phyloP scores from a whole-genome alignment of 2,888 invertebrate species.

The Limnephilus marmoratus region DNA sequence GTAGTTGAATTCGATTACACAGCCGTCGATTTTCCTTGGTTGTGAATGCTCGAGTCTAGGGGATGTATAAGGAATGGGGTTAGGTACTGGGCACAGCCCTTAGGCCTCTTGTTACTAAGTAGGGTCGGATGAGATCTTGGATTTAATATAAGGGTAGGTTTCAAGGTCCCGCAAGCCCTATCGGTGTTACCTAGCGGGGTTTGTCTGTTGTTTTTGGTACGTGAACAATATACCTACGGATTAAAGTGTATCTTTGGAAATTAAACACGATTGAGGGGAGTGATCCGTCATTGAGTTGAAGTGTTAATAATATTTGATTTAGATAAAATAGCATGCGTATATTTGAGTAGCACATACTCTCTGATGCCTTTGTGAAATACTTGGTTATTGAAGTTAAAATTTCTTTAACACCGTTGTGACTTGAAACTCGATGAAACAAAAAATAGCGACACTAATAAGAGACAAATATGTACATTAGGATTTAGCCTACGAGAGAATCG shows the following conservation, averaged over 20 bases:
- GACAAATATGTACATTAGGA: too few relatives aligned
- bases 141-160: neutral
- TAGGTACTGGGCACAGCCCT: neutral
- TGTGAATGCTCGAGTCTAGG: neutral
- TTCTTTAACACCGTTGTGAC: too few relatives aligned
- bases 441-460: too few relatives aligned
- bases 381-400: too few relatives aligned
- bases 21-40: neutral
- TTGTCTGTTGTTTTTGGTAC: neutral
- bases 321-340: neutral
- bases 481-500: too few relatives aligned
- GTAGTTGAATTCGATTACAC: neutral
- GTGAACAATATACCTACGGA: neutral
- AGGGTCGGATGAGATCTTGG: constrained; percentile 24
- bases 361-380: too few relatives aligned
- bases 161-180: neutral
- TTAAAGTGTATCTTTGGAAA: neutral
- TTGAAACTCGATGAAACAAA: too few relatives aligned
- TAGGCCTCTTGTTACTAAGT: constrained; percentile 6
- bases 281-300: neutral
- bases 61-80: neutral
- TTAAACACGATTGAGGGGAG: neutral
- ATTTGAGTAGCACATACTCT: too few relatives aligned
- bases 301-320: neutral
- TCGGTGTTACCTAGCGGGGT: neutral